phyloP scores from a whole-genome alignment of 2,797 vertebrate genomes.

The Meda fulgida region DNA sequence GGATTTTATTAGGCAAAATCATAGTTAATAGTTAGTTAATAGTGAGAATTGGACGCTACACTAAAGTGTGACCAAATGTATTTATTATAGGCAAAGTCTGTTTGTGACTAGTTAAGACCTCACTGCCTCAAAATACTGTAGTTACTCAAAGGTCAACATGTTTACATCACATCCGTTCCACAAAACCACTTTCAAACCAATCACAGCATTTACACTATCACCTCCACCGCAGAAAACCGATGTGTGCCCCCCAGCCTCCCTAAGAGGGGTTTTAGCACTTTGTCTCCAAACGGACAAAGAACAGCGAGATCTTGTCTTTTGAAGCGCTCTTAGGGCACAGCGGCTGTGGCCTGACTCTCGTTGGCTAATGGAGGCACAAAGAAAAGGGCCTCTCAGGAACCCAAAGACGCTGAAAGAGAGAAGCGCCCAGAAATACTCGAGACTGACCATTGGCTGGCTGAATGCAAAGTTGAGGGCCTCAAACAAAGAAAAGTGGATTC shows the following conservation, averaged over 20 bases:
- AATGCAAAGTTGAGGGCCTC: slow-evolving; percentile 60
- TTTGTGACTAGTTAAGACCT: background rate
- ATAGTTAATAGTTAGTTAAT: too few relatives aligned
- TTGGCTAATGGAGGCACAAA: slow-evolving; percentile 49
- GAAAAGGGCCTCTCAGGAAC: slow-evolving; percentile 48
- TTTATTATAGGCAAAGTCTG: background rate
- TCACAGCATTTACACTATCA: slow-evolving; percentile 33
- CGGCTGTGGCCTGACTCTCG: slow-evolving; percentile 28
- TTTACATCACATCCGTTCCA: slow-evolving; percentile 1
- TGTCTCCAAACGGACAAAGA: slow-evolving; percentile 37
- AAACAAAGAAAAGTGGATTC: slow-evolving; percentile 59
- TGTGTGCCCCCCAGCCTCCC: slow-evolving; percentile 54
- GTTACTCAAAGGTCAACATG: background rate
- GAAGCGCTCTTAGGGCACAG: slow-evolving; percentile 35
- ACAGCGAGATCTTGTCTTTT: slow-evolving; percentile 43
- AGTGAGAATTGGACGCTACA: too few relatives aligned
- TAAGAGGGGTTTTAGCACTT: slow-evolving; percentile 37
- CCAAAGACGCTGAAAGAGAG: slow-evolving; percentile 36
- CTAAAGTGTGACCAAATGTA: background rate
- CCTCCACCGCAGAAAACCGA: slow-evolving; percentile 50
- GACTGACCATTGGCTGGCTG: slow-evolving; percentile 54
- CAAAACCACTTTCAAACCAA: slow-evolving; percentile 8
- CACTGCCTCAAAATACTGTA: background rate
- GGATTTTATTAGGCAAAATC: too few relatives aligned
- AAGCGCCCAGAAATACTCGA: slow-evolving; percentile 38